Conservation (phyloP, 2,888 invertebrate species). For the Ophion obscuratus region DNA sequence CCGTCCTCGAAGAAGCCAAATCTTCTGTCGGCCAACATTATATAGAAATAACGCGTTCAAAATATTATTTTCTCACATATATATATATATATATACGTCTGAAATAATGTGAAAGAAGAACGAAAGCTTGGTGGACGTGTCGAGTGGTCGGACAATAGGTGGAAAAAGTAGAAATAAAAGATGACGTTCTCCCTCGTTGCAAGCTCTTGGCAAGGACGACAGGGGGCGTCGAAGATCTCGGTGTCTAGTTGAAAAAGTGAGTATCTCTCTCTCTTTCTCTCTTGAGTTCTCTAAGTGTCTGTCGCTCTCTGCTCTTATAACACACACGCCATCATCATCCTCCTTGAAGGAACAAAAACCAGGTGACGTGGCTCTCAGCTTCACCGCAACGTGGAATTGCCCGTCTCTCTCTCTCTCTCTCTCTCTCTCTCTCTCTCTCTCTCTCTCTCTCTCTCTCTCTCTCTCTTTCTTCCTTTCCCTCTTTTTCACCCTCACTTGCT, state of each 20-base stretch:
- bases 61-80: not conserved
- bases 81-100: not conserved
- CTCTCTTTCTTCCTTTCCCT: constrained; percentile 7
- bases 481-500: constrained; percentile 39
- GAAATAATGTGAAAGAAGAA: constrained; percentile 31
- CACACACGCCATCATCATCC: constrained; percentile 53
- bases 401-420: constrained; percentile 20
- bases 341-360: constrained; percentile 62
- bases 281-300: constrained; percentile 13
- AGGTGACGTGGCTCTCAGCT: constrained; percentile 67
- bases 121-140: constrained; percentile 38
- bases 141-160: constrained; percentile 58
- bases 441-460: constrained; percentile 25
- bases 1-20: not conserved
- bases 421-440: constrained; percentile 34
- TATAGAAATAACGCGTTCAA: not conserved
- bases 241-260: constrained; percentile 56
- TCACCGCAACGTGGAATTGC: constrained; percentile 52
- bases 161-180: constrained; percentile 49
- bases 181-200: constrained; percentile 32
- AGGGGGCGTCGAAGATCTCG: constrained; percentile 33
- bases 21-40: not conserved
- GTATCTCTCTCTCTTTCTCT: constrained; percentile 11
- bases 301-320: constrained; percentile 19
- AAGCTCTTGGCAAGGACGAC: constrained; percentile 50